Evolutionary conservation across 2,113 vertebrate genomes (phyloP).

Genomic region (Dipodomys spectabilis): DNA sequence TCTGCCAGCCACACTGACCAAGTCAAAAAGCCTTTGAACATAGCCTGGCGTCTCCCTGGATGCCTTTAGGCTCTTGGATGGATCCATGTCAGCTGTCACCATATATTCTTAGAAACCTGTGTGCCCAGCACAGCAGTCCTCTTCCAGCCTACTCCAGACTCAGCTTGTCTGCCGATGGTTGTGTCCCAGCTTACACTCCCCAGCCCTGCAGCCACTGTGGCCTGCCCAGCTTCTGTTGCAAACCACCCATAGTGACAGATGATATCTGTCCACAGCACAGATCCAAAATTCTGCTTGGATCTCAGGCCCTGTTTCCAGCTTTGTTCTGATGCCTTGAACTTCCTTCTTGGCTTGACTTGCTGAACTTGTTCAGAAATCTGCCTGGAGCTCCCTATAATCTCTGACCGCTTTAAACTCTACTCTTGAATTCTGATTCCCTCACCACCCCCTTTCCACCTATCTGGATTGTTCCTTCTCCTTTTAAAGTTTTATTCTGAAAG

Average conservation of each 20-base stretch:
- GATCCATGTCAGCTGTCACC: not conserved
- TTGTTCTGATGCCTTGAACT: not conserved
- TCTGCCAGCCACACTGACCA: not conserved
- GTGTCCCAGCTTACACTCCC: not conserved
- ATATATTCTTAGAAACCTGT: not conserved
- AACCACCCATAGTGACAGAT: conserved; percentile 12
- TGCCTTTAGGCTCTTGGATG: not conserved
- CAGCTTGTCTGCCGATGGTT: not conserved
- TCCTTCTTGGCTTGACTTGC: not conserved
- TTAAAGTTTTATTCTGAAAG: conserved; percentile 41
- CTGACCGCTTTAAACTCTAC: not conserved
- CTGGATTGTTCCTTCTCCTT: not conserved
- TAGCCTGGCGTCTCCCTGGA: conserved; percentile 23
- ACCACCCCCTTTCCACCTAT: not conserved
- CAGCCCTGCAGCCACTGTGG: not conserved
- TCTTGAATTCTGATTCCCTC: not conserved
- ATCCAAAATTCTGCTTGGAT: not conserved
- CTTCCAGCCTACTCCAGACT: not conserved
- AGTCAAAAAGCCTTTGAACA: not conserved
- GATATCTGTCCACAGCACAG: not conserved
- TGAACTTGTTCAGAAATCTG: not conserved
- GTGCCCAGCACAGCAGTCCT: not conserved
- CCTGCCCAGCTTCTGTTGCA: not conserved
- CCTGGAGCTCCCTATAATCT: not conserved
- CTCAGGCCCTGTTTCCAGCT: not conserved